Percentiles rank a stretch among this genome's conserved stretches.
Conservation (phyloP, 2,113 vertebrate species). For the Oenanthe melanoleuca region DNA sequence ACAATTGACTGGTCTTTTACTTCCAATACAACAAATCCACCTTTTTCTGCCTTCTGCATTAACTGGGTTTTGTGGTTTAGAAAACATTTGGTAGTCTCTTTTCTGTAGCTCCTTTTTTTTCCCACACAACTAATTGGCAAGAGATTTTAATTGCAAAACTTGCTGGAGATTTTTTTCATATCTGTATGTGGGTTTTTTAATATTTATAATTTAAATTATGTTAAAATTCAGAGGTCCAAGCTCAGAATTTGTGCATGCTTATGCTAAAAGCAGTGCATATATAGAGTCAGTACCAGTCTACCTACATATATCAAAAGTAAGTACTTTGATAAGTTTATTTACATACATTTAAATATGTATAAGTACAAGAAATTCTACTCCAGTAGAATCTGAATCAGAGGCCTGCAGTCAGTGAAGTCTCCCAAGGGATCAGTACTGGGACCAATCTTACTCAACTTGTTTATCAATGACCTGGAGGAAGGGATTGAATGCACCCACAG, state of each 20-base stretch:
- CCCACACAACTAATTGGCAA: not conserved
- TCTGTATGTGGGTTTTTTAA: not conserved
- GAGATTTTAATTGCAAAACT: not conserved
- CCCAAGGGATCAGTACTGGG: not conserved
- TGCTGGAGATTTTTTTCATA: not conserved
- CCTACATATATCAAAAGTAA: not conserved
- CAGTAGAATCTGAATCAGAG: not conserved
- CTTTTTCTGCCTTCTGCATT: not conserved
- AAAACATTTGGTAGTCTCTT: not conserved
- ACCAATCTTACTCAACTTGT: not conserved
- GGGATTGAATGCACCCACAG: not conserved
- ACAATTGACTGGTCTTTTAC: slow-evolving; percentile 16
- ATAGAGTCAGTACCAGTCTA: not conserved
- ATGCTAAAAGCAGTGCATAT: not conserved
- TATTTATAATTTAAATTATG: not conserved
- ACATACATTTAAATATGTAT: not conserved
- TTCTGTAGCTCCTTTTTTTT: not conserved
- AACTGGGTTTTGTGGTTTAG: not conserved
- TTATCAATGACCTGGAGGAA: not conserved
- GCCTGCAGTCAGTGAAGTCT: not conserved
- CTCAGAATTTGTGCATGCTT: not conserved
- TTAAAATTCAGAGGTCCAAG: not conserved
- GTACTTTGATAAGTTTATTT: not conserved
- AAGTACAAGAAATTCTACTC: not conserved
- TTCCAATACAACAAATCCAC: slow-evolving; percentile 26